phyloP scores from a whole-genome alignment of 2,113 vertebrate species.

The Puffinus mauretanicus region DNA sequence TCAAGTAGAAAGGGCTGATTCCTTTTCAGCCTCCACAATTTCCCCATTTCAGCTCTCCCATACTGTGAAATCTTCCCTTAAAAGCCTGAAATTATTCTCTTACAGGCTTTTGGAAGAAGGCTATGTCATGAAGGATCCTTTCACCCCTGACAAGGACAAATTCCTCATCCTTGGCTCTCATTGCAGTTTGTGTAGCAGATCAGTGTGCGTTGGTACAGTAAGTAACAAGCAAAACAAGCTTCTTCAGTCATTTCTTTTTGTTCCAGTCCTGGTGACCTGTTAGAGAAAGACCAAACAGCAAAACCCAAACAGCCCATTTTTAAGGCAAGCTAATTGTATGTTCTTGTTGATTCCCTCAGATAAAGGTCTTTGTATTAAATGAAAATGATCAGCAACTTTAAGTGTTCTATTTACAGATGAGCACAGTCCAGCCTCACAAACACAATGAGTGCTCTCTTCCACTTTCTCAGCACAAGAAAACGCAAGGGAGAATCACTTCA shows the following conservation, averaged over 20 bases:
- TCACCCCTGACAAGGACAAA: slow-evolving; percentile 78
- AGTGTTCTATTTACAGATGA: not conserved
- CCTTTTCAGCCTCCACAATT: not conserved
- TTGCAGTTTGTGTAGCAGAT: slow-evolving; percentile 78
- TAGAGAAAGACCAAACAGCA: not conserved
- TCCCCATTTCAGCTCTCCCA: not conserved
- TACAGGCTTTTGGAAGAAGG: slow-evolving; percentile 85
- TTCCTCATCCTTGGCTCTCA: slow-evolving; percentile 84
- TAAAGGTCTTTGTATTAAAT: not conserved
- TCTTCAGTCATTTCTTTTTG: not conserved
- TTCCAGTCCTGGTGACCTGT: not conserved
- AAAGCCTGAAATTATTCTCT: not conserved
- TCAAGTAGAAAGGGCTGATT: not conserved
- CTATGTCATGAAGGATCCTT: slow-evolving; percentile 86
- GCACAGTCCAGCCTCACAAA: not conserved
- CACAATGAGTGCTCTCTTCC: not conserved
- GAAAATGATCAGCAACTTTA: not conserved
- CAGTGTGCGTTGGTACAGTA: slow-evolving; percentile 83
- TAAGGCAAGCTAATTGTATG: not conserved
- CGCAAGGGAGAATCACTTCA: not conserved
- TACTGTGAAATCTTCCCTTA: not conserved
- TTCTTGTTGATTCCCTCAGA: not conserved
- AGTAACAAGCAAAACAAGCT: slow-evolving; percentile 19
- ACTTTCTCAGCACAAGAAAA: not conserved
- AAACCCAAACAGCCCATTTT: not conserved